phyloP scores from a whole-genome alignment of 2,888 invertebrate genomes.

The Agrotis ipsilon region DNA sequence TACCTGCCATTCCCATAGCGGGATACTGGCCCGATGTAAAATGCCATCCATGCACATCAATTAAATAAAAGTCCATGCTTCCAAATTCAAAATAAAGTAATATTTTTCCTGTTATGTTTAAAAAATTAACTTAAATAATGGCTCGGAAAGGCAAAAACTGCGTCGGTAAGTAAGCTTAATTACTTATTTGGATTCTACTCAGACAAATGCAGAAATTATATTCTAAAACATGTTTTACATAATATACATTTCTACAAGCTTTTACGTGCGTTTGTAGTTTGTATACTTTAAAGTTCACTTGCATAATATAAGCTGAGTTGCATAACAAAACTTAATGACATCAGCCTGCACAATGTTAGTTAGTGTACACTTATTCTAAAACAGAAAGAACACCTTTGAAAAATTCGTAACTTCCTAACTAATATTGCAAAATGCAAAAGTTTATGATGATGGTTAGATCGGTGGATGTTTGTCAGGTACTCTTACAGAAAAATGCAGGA shows the following conservation, averaged over 20 bases:
- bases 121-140: conserved; percentile 1
- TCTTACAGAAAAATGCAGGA: no score
- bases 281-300: neutral
- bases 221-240: conserved; percentile 5
- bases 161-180: conserved; percentile 5
- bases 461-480: no score
- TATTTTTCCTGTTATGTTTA: neutral
- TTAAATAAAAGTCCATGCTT: neutral
- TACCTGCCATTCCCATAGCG: neutral
- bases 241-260: conserved; percentile 7
- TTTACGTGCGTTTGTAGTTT: neutral
- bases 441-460: no score
- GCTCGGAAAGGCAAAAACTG: neutral
- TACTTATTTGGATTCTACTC: conserved; percentile 18
- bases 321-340: neutral
- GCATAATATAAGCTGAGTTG: neutral
- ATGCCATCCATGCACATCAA: no score
- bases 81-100: neutral
- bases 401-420: no score
- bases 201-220: conserved; percentile 6
- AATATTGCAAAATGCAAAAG: no score
- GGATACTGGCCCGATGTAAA: neutral
- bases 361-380: neutral
- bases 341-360: no score
- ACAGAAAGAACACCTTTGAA: neutral